Conservation (phyloP, 1,140 invertebrate genomes). For the Choristoneura fumiferana region DNA sequence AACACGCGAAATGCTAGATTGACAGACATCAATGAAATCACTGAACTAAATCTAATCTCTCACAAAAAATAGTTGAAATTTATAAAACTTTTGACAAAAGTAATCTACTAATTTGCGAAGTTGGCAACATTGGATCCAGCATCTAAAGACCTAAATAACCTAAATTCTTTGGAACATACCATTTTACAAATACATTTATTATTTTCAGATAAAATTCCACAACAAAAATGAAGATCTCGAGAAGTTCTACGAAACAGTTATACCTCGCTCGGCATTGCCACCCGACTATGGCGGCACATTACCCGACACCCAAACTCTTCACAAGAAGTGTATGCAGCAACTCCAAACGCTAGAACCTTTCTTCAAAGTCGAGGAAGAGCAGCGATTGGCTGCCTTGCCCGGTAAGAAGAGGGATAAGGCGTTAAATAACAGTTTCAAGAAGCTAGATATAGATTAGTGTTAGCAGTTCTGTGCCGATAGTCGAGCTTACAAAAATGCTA, state of each 20-base stretch:
- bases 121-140: too few species aligned
- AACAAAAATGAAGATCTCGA: slow-evolving; percentile 60
- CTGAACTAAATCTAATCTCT: too few species aligned
- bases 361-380: slow-evolving; percentile 65
- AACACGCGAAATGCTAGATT: too few species aligned
- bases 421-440: slow-evolving; percentile 62
- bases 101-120: too few species aligned
- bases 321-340: slow-evolving; percentile 61
- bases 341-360: slow-evolving; percentile 55
- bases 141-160: too few species aligned
- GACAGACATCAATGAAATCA: too few species aligned
- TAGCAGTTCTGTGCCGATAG: too few species aligned
- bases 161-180: too few species aligned
- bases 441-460: slow-evolving; percentile 63
- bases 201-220: slow-evolving; percentile 74
- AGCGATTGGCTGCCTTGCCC: slow-evolving; percentile 53
- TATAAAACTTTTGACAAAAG: too few species aligned
- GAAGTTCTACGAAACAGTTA: slow-evolving; percentile 64
- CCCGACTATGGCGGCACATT: slow-evolving; percentile 64
- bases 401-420: slow-evolving; percentile 64
- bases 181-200: too few species aligned
- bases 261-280: slow-evolving; percentile 59
- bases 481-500: too few species aligned
- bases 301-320: slow-evolving; percentile 59
- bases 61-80: too few species aligned